Percentiles rank a stretch among this genome's conserved stretches.
Conservation (phyloP, 2,888 invertebrate genomes). For the Idaea straminata region DNA sequence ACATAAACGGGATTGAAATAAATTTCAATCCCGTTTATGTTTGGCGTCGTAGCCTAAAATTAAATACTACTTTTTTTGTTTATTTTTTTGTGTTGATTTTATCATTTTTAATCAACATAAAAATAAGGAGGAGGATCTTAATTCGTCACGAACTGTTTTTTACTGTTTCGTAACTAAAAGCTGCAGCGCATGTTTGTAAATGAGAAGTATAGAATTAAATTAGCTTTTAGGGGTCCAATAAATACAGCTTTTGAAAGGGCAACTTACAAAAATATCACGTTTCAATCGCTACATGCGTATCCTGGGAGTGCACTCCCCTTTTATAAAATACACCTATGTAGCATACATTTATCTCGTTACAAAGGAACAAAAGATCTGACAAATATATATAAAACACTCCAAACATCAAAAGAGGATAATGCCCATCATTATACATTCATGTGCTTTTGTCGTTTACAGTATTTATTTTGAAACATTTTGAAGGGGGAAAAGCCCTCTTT, state of each 20-base stretch:
- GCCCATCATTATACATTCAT: slow-evolving; percentile 79
- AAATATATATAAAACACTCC: slow-evolving; percentile 77
- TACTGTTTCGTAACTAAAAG: too few relatives aligned
- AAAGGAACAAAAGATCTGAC: slow-evolving; percentile 73
- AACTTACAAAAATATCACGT: slow-evolving; percentile 70
- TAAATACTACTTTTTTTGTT: too few relatives aligned
- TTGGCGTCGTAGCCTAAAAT: too few relatives aligned
- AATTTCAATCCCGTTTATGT: too few relatives aligned
- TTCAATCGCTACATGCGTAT: slow-evolving; percentile 64
- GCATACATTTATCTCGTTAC: slow-evolving; percentile 63
- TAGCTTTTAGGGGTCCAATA: slow-evolving; percentile 49
- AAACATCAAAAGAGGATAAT: slow-evolving; percentile 74
- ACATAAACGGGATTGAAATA: too few relatives aligned
- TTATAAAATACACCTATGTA: slow-evolving; percentile 55
- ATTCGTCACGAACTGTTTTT: too few relatives aligned
- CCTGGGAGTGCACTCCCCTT: slow-evolving; percentile 67
- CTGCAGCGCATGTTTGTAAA: too few relatives aligned
- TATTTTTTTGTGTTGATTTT: too few relatives aligned
- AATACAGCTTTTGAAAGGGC: slow-evolving; percentile 49
- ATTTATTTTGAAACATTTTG: slow-evolving; percentile 76
- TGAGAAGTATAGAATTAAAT: slow-evolving; percentile 36
- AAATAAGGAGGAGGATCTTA: too few relatives aligned
- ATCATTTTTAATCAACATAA: too few relatives aligned
- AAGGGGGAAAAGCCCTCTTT: slow-evolving; percentile 74
- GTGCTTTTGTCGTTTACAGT: slow-evolving; percentile 77